Evolutionary conservation across 2,113 vertebrate species (phyloP).

Genomic region (Coreoperca whiteheadi): DNA sequence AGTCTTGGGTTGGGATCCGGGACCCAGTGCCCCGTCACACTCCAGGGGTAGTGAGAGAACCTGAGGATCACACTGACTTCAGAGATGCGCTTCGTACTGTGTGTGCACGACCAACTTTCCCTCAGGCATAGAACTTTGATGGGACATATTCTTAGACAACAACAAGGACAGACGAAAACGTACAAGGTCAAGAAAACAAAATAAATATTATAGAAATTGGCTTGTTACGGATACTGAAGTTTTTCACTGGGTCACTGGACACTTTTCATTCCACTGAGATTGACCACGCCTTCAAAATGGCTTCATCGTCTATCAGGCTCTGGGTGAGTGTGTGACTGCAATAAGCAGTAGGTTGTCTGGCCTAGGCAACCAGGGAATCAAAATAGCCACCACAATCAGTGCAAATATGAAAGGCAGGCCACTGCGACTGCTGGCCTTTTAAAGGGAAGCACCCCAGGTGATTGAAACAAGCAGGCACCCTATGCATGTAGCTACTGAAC

Average conservation of each 20-base stretch:
- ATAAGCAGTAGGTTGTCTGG: slow-evolving; percentile 69
- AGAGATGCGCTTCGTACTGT: slow-evolving; percentile 56
- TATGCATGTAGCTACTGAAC: slow-evolving; percentile 55
- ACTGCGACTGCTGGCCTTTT: slow-evolving; percentile 74
- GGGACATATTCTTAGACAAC: slow-evolving; percentile 59
- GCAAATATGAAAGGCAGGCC: slow-evolving; percentile 79
- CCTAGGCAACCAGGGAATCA: slow-evolving; percentile 70
- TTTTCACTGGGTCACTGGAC: slow-evolving; percentile 56
- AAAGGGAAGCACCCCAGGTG: slow-evolving; percentile 63
- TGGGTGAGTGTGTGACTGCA: slow-evolving; percentile 59
- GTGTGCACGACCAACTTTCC: slow-evolving; percentile 43
- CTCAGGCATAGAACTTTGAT: slow-evolving; percentile 59
- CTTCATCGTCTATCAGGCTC: slow-evolving; percentile 58
- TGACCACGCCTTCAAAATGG: slow-evolving; percentile 69
- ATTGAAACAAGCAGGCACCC: slow-evolving; percentile 66
- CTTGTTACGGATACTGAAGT: slow-evolving; percentile 62
- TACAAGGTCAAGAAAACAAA: slow-evolving; percentile 47
- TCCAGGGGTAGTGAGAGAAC: slow-evolving; percentile 67
- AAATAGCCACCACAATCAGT: slow-evolving; percentile 84
- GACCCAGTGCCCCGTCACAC: slow-evolving; percentile 73
- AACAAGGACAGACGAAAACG: slow-evolving; percentile 40
- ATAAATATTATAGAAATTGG: slow-evolving; percentile 49
- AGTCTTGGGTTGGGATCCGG: slow-evolving; percentile 81
- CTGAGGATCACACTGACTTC: slow-evolving; percentile 71
- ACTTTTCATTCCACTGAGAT: slow-evolving; percentile 46